phyloP scores from a whole-genome alignment of 2,797 vertebrate species.

The Salarias fasciatus region DNA sequence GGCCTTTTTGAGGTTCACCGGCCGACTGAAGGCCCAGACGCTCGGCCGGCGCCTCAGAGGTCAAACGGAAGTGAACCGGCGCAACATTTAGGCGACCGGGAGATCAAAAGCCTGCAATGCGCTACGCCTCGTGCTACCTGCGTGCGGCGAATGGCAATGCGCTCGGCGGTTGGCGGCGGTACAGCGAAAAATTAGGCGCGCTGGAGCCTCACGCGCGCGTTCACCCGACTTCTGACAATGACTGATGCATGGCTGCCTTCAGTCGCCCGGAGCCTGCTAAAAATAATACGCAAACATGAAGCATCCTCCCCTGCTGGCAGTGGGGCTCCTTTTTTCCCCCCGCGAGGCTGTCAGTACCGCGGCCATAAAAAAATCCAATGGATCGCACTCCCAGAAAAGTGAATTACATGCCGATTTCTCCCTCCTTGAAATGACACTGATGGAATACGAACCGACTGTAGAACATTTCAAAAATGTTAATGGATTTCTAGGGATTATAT shows the following conservation, averaged over 20 bases:
- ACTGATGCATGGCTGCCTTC: conserved; percentile 45
- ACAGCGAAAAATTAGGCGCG: conserved; percentile 50
- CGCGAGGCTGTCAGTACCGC: conserved; percentile 23
- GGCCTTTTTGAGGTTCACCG: conserved; percentile 9
- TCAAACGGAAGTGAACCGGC: conserved; percentile 55
- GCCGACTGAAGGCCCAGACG: conserved; percentile 26
- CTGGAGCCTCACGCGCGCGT: conserved; percentile 31
- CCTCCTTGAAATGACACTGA: conserved; percentile 36
- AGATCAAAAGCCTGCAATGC: conserved; percentile 74
- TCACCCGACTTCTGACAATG: conserved; percentile 40
- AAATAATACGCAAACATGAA: conserved; percentile 53
- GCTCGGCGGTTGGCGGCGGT: conserved; percentile 47
- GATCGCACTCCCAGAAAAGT: conserved; percentile 36
- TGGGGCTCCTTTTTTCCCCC: conserved; percentile 9
- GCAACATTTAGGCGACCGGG: conserved; percentile 54
- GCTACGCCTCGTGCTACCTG: conserved; percentile 53
- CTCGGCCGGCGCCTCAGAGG: conserved; percentile 41
- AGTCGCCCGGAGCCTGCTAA: conserved; percentile 39
- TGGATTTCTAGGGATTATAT: conserved; percentile 51
- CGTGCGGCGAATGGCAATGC: conserved; percentile 67
- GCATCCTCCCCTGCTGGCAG: conserved; percentile 42
- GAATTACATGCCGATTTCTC: conserved; percentile 41
- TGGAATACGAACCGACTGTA: conserved; percentile 5
- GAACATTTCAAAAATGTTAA: conserved; percentile 41
- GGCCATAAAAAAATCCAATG: conserved; percentile 37